Conservation (phyloP, 2,888 invertebrate species). For the Papilio elwesi region DNA sequence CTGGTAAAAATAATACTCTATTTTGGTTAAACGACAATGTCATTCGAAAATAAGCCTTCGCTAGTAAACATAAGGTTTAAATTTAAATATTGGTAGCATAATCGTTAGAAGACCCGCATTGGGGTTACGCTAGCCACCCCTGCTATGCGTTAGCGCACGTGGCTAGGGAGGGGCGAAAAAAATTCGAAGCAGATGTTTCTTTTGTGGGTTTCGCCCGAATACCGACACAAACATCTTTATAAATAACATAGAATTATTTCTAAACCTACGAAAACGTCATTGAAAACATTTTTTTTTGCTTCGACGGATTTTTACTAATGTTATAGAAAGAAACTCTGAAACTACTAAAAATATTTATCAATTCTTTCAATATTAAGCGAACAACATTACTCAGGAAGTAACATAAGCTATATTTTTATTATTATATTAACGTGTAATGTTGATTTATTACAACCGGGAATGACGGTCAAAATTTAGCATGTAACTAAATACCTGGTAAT, state of each 20-base stretch:
- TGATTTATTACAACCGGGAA: too few species aligned
- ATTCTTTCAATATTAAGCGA: too few species aligned
- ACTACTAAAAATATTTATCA: too few species aligned
- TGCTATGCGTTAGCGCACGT: constrained; percentile 77
- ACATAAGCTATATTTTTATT: too few species aligned
- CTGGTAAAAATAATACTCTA: constrained; percentile 82
- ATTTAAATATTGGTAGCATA: constrained; percentile 43
- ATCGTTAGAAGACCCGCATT: constrained; percentile 66
- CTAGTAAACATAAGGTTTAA: constrained; percentile 55
- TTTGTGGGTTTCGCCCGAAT: constrained; percentile 63
- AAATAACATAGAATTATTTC: constrained; percentile 31
- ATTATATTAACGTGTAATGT: too few species aligned
- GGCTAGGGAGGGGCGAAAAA: constrained; percentile 60
- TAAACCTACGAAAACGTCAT: background rate
- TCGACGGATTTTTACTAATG: background rate
- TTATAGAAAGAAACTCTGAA: background rate
- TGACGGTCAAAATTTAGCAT: too few species aligned
- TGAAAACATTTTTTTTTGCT: background rate
- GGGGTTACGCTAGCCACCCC: constrained; percentile 76
- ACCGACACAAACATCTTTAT: constrained; percentile 42
- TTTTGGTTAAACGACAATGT: constrained; percentile 60
- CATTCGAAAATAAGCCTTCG: constrained; percentile 60
- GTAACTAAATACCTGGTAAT: too few species aligned
- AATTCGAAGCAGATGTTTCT: constrained; percentile 72
- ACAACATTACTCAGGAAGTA: too few species aligned